Evolutionary conservation across 2,888 invertebrate genomes (phyloP).

Genomic region (Aphelenchoides bicaudatus): DNA sequence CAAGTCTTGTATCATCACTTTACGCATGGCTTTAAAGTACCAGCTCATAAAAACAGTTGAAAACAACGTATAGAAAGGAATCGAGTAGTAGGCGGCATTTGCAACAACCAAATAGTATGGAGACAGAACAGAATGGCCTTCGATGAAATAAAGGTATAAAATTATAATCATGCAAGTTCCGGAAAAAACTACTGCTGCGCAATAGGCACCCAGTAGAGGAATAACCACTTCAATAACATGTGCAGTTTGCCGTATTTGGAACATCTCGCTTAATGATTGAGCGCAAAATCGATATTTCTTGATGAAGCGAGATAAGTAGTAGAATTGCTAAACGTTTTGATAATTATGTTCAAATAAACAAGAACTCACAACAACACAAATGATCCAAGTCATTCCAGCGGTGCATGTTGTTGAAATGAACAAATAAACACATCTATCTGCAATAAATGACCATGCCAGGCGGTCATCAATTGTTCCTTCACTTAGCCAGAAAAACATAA

Average conservation of each 20-base stretch:
- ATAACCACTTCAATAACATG: conserved; percentile 9
- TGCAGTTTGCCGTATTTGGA: conserved; percentile 1
- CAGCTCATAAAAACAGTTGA: conserved; percentile 1
- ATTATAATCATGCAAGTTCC: neutral
- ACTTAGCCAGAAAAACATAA: neutral
- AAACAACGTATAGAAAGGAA: neutral
- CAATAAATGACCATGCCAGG: neutral
- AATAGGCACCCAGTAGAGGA: conserved; percentile 1
- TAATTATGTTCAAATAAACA: neutral
- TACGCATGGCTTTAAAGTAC: neutral
- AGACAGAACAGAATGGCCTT: neutral
- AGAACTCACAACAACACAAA: neutral
- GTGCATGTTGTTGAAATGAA: neutral
- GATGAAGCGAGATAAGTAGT: neutral
- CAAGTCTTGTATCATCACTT: neutral
- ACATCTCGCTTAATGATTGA: neutral
- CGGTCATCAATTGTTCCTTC: conserved; percentile 5
- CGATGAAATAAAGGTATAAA: neutral
- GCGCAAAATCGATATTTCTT: conserved; percentile 1
- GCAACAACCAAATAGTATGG: neutral
- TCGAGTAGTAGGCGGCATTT: conserved; percentile 12
- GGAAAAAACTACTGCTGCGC: neutral
- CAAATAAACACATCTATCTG: conserved; percentile 1
- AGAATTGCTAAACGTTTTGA: conserved; percentile 1
- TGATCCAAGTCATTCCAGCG: conserved; percentile 7